phyloP scores from a whole-genome alignment of 1,140 invertebrate species.

The Temnothorax nylanderi region DNA sequence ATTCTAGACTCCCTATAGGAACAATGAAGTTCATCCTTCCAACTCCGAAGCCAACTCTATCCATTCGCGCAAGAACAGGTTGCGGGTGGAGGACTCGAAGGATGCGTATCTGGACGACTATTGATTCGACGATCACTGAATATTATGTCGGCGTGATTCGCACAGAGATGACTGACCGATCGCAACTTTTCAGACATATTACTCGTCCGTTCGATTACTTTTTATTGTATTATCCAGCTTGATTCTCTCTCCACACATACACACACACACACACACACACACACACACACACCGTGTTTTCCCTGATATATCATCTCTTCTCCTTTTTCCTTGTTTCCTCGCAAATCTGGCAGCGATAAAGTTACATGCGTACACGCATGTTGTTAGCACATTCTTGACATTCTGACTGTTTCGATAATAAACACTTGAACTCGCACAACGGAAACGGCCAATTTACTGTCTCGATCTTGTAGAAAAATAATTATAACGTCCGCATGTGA shows the following conservation, averaged over 20 bases:
- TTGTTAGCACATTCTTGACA: slow-evolving; percentile 22
- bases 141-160: slow-evolving; percentile 26
- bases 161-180: slow-evolving; percentile 34
- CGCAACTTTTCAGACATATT: slow-evolving; percentile 30
- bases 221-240: slow-evolving; percentile 34
- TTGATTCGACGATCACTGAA: slow-evolving; percentile 27
- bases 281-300: neutral
- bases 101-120: slow-evolving; percentile 23
- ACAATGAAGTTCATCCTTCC: neutral
- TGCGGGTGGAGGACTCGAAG: neutral
- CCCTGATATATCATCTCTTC: neutral
- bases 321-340: neutral
- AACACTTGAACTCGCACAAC: slow-evolving; percentile 21
- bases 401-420: slow-evolving; percentile 29
- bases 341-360: neutral
- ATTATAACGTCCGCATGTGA: neutral
- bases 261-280: too few relatives aligned
- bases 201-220: slow-evolving; percentile 15
- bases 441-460: neutral
- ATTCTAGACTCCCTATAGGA: slow-evolving; percentile 6
- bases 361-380: neutral
- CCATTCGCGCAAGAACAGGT: neutral
- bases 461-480: slow-evolving; percentile 1
- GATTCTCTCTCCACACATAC: neutral
- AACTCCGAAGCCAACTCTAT: neutral